Base-by-base conservation (phyloP, 2,797 vertebrate genomes). In the Chromis chromis region DNA sequence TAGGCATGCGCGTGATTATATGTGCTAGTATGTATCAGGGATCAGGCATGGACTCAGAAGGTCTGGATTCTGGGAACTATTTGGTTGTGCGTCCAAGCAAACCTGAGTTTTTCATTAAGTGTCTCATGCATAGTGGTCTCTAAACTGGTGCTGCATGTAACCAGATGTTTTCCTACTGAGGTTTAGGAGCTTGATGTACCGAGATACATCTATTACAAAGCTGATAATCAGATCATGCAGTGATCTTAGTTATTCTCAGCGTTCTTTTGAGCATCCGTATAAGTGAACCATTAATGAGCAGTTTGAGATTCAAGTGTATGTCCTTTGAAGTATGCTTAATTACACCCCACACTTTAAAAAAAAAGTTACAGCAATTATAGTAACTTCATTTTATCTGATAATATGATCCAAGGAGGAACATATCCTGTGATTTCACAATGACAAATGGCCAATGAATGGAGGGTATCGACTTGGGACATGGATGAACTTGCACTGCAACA, bases 401-500 rank as follows among this genome's bases (percentile, higher is more conserved):
- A 76, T 17, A 19, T 33, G 78, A 82, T 78, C 54, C 57, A 74
- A 57, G 62, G 44, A 77, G 49, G 54, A 78, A 42, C 70, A 28
- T 5, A 66, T 70, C 60, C 70, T 22, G 59, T 56, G 44, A 65
- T 71, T 69, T 81, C 40, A 64, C 74, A 72, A 65, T 78, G 81
- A 84, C 83, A 84, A 79, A 78, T 68, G 62, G 70, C 33, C 70
- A 73, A 58, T 68, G 84, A 81, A 57, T 31, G 73, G 60, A 70
- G 72, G 46, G 44, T 63, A 78, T 53, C 49, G 76, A 72, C 81
- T 84, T 44, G 79, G 86, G 85, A 89, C 76, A 40, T 53, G 59
- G 78, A 75, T 85, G 88, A 86, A 91, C 83, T 86, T 79, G 69
- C 72, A 54, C 73, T 39, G 61, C 84, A 78, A 84, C 85, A 89